Conservation (phyloP, 1,140 invertebrate species). For the Pantala flavescens region DNA sequence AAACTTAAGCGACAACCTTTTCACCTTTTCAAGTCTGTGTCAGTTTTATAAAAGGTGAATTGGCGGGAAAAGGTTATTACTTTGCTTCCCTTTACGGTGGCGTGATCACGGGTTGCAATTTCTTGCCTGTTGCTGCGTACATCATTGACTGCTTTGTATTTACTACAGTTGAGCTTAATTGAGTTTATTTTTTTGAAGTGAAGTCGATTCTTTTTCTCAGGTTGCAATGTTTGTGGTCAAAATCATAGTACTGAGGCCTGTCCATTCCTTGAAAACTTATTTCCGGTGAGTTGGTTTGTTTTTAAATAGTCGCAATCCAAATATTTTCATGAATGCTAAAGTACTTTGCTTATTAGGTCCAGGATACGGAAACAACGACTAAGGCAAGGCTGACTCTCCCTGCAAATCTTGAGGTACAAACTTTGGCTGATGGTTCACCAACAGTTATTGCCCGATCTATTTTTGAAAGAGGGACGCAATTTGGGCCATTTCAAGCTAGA, state of each 20-base stretch:
- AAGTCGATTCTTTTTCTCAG: constrained; percentile 15
- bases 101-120: too few species aligned
- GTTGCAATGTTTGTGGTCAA: constrained; percentile 35
- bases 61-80: background rate
- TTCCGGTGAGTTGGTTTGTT: constrained; percentile 22
- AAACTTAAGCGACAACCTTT: background rate
- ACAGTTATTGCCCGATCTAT: constrained; percentile 29
- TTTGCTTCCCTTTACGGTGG: too few species aligned
- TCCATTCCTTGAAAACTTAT: constrained; percentile 29
- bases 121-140: too few species aligned
- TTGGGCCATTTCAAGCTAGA: constrained; percentile 38
- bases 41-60: background rate
- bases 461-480: constrained; percentile 34
- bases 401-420: constrained; percentile 29
- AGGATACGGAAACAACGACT: constrained; percentile 26
- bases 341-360: constrained; percentile 21
- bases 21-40: background rate
- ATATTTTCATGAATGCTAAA: background rate
- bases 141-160: too few species aligned
- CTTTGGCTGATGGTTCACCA: constrained; percentile 28
- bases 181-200: too few species aligned
- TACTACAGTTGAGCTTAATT: too few species aligned
- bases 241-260: constrained; percentile 33
- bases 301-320: constrained; percentile 13
- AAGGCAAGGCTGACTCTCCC: constrained; percentile 37